phyloP scores from a whole-genome alignment of 2,888 invertebrate species.

The Drosophila rellima region DNA sequence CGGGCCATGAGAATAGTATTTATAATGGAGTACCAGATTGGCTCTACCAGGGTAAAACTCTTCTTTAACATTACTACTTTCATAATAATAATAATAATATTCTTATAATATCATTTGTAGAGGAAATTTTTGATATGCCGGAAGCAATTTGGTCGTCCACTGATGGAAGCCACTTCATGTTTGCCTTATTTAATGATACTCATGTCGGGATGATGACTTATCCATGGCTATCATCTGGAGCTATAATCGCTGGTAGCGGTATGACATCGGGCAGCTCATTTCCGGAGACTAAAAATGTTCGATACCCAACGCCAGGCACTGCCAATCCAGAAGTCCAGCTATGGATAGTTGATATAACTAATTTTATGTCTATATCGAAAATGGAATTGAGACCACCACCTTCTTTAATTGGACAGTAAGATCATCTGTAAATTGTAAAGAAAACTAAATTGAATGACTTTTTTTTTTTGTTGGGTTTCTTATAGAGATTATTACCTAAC shows the following conservation, averaged over 20 bases:
- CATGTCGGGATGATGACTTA: constrained; percentile 91
- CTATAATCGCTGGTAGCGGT: constrained; percentile 88
- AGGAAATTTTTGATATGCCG: constrained; percentile 93
- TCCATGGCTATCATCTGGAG: constrained; percentile 92
- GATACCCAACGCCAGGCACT: constrained; percentile 95
- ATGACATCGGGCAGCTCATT: constrained; percentile 89
- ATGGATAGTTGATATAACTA: constrained; percentile 92
- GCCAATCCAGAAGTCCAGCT: constrained; percentile 94
- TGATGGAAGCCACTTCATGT: constrained; percentile 93
- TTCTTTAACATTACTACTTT: no score
- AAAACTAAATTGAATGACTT: background rate
- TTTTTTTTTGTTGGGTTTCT: background rate
- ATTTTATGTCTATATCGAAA: constrained; percentile 88
- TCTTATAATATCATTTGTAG: constrained; percentile 87
- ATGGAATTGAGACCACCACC: constrained; percentile 91
- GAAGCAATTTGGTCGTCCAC: constrained; percentile 95
- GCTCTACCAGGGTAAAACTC: constrained; percentile 95
- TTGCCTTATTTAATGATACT: constrained; percentile 94
- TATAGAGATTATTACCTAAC: constrained; percentile 95
- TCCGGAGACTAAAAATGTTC: constrained; percentile 92
- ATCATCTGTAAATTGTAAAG: constrained; percentile 60
- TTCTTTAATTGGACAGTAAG: constrained; percentile 93
- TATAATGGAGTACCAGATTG: constrained; percentile 98
- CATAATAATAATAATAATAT: background rate
- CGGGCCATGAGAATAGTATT: constrained; percentile 91